phyloP scores from a whole-genome alignment of 1,140 invertebrate genomes.

The Temnothorax nylanderi region DNA sequence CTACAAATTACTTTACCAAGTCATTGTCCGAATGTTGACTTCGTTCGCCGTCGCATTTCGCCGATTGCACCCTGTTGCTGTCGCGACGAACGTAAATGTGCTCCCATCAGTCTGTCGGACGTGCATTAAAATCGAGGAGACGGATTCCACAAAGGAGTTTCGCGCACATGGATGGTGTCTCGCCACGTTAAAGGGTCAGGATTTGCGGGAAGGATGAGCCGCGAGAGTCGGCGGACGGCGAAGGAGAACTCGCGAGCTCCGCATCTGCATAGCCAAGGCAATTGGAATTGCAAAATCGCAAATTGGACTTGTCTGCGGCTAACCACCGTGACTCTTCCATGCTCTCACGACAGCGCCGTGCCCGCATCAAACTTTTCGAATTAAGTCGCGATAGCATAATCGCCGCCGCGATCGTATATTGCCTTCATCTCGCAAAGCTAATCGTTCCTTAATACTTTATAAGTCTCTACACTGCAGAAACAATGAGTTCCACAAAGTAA shows the following conservation, averaged over 20 bases:
- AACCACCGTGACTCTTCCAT: constrained; percentile 49
- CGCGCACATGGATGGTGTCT: constrained; percentile 12
- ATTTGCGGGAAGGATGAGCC: constrained; percentile 42
- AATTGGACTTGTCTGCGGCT: constrained; percentile 78
- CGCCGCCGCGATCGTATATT: constrained; percentile 27
- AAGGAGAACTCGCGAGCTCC: constrained; percentile 59
- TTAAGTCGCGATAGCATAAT: constrained; percentile 68
- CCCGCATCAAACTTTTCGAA: constrained; percentile 75
- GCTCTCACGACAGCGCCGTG: constrained; percentile 41
- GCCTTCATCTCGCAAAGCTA: not conserved
- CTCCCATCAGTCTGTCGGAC: constrained; percentile 23
- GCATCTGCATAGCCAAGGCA: constrained; percentile 78
- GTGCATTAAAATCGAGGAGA: constrained; percentile 39
- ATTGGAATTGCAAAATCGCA: constrained; percentile 81
- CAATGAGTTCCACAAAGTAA: not conserved
- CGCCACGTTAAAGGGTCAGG: constrained; percentile 53
- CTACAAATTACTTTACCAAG: constrained; percentile 66
- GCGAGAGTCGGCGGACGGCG: constrained; percentile 24
- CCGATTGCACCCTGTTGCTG: constrained; percentile 2
- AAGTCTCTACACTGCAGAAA: not conserved
- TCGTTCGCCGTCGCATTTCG: not conserved
- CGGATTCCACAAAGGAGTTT: constrained; percentile 19
- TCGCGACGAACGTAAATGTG: constrained; percentile 54
- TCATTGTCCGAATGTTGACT: not conserved
- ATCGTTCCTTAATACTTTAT: constrained; percentile 22